Conservation (phyloP, 2,888 invertebrate species). For the Galeruca laticollis region DNA sequence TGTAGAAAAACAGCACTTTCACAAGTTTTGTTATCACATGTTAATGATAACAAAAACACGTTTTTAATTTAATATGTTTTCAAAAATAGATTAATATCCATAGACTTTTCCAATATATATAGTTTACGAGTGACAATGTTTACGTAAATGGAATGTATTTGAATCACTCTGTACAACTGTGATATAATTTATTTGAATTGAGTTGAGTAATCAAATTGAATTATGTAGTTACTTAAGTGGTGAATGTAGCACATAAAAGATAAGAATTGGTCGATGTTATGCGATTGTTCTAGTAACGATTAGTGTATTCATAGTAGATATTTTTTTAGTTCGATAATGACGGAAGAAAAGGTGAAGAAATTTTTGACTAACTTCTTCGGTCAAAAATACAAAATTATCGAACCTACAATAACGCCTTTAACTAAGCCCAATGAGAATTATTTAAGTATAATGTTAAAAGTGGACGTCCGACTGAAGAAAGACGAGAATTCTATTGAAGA, state of each 20-base stretch:
- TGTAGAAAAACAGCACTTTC: too few relatives aligned
- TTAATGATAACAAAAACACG: too few relatives aligned
- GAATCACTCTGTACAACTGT: not conserved
- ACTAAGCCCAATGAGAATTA: slow-evolving; percentile 27
- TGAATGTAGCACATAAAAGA: not conserved
- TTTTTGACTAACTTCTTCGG: slow-evolving; percentile 3
- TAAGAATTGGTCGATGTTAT: not conserved
- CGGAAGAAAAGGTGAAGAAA: slow-evolving; percentile 18
- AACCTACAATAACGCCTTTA: slow-evolving; percentile 7
- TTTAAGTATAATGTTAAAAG: slow-evolving; percentile 24
- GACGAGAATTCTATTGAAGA: not conserved
- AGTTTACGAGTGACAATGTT: too few relatives aligned
- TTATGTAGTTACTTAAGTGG: not conserved
- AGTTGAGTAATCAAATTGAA: not conserved
- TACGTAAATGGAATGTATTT: not conserved
- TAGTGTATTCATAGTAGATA: not conserved
- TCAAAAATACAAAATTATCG: not conserved
- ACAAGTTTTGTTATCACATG: too few relatives aligned
- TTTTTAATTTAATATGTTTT: too few relatives aligned
- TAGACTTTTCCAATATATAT: too few relatives aligned
- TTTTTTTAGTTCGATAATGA: not conserved
- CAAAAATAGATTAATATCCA: too few relatives aligned
- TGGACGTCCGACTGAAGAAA: slow-evolving; percentile 7
- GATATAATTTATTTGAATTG: not conserved
- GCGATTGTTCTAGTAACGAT: not conserved